Percentiles rank a stretch among this genome's conserved stretches.
Conservation (phyloP, 2,888 invertebrate genomes). For the Nephrotoma appendiculata region DNA sequence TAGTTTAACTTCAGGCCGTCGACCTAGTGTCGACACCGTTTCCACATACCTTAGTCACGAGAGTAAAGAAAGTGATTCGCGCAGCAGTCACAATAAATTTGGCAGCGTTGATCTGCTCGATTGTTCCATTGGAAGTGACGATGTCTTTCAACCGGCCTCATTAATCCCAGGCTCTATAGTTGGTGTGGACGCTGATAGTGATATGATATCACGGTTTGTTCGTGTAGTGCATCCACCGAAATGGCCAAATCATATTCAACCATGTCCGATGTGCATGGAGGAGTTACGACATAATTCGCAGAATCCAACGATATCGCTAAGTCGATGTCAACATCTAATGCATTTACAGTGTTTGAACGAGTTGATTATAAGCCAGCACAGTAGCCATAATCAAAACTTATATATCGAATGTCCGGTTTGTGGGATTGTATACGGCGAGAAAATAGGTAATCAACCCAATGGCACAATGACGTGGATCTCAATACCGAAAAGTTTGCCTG, state of each 20-base stretch:
- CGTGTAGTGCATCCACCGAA: conserved; percentile 48
- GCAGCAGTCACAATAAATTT: conserved; percentile 38
- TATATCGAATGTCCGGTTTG: conserved; percentile 80
- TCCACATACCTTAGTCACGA: conserved; percentile 80
- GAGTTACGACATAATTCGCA: conserved; percentile 33
- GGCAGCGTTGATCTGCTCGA: conserved; percentile 50
- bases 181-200: conserved; percentile 32
- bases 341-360: conserved; percentile 67
- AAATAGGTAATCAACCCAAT: conserved; percentile 63
- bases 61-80: conserved; percentile 46
- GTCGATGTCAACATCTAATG: conserved; percentile 63
- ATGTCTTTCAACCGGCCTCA: conserved; percentile 39
- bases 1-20: conserved; percentile 59
- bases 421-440: conserved; percentile 70
- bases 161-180: conserved; percentile 35
- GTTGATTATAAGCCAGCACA: conserved; percentile 51
- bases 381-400: conserved; percentile 36
- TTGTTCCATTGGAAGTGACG: conserved; percentile 57
- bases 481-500: conserved; percentile 52
- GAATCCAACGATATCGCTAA: conserved; percentile 48
- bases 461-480: conserved; percentile 73
- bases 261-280: conserved; percentile 55
- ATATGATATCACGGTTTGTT: conserved; percentile 53
- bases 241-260: conserved; percentile 49
- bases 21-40: conserved; percentile 77